These are phyloP conservation scores for Macropus fuliginosus DNA, from an alignment of 2,797 vertebrate species.

Conservation along the genomic window DNA sequence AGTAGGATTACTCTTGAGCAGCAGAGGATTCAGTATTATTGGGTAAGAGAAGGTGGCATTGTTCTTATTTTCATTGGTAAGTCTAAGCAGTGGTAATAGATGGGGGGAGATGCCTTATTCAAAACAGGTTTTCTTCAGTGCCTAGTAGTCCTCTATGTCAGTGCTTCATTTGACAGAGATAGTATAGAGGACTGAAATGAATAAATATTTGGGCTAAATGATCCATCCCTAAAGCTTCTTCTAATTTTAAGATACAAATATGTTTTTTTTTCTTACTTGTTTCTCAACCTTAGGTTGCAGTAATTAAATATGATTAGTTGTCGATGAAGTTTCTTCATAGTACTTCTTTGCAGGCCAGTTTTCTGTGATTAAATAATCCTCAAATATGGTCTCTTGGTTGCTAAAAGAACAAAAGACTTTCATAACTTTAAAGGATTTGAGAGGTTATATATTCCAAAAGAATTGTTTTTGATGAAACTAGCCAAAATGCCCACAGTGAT, in stretches of 20 bases:
- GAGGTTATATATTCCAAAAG: too few relatives aligned
- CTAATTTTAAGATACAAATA: neutral
- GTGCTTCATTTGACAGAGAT: neutral
- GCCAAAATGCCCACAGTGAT: too few relatives aligned
- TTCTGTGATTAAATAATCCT: neutral
- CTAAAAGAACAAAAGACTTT: too few relatives aligned
- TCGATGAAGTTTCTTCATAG: neutral
- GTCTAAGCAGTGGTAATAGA: neutral
- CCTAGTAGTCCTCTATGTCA: neutral
- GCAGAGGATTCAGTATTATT: too few relatives aligned
- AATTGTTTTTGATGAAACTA: too few relatives aligned
- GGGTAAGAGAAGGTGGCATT: neutral
- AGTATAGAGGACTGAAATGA: neutral
- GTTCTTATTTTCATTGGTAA: neutral
- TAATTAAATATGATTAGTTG: neutral
- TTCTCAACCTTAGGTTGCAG: neutral
- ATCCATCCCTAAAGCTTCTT: too few relatives aligned
- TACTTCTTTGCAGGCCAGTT: neutral
- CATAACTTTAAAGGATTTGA: too few relatives aligned
- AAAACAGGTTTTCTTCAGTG: neutral
- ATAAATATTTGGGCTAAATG: too few relatives aligned
- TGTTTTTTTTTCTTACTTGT: neutral
- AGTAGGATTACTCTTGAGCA: too few relatives aligned
- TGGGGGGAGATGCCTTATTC: neutral
- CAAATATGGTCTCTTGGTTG: neutral